phyloP scores from a whole-genome alignment of 2,113 vertebrate genomes.

The Camarhynchus parvulus region DNA sequence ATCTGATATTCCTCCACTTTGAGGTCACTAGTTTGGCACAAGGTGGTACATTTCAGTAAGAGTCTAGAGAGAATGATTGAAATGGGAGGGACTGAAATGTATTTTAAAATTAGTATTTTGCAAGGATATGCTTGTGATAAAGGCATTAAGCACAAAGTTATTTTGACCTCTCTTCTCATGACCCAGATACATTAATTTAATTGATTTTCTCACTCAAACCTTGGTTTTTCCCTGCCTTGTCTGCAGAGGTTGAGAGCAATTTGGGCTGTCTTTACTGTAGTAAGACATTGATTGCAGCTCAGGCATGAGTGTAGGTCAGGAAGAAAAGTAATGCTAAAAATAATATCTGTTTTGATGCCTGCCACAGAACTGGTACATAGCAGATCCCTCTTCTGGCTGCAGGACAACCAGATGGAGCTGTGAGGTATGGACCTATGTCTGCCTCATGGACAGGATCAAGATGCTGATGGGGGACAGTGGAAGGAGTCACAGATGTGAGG shows the following conservation, averaged over 20 bases:
- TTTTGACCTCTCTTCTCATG: neutral
- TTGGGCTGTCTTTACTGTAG: neutral
- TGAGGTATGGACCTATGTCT: neutral
- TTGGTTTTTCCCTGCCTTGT: neutral
- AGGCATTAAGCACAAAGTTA: neutral
- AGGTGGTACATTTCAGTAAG: neutral
- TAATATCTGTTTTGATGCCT: neutral
- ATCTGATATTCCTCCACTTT: neutral
- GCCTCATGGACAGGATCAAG: neutral
- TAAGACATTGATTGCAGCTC: neutral
- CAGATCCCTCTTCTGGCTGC: neutral
- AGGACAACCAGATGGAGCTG: neutral
- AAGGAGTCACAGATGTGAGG: neutral
- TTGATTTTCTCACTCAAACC: neutral
- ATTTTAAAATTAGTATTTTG: neutral
- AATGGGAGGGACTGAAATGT: neutral
- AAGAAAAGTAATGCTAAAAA: neutral
- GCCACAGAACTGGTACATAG: neutral
- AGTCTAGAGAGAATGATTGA: neutral
- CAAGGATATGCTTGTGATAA: neutral
- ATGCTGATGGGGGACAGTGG: neutral
- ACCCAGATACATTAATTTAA: neutral
- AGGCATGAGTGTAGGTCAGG: neutral
- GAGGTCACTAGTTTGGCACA: neutral
- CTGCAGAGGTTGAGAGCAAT: neutral